phyloP scores from a whole-genome alignment of 2,888 invertebrate genomes.

The Sturmia bella region DNA sequence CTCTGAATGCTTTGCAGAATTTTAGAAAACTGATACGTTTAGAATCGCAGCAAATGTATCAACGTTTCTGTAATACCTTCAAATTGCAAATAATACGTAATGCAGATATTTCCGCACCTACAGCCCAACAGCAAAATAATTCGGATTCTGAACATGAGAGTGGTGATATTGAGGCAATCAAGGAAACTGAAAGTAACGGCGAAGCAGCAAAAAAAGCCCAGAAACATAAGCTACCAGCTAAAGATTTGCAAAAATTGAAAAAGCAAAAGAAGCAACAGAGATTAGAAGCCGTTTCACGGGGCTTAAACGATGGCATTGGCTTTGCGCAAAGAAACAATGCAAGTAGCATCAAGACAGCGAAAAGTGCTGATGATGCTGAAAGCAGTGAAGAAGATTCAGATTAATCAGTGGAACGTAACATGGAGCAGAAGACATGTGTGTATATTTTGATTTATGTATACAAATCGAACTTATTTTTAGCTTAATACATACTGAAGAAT shows the following conservation, averaged over 20 bases:
- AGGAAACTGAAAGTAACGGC: constrained; percentile 18
- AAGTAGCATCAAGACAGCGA: not conserved
- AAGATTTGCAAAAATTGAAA: constrained; percentile 73
- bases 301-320: constrained; percentile 74
- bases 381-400: not conserved
- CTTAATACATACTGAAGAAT: too few relatives aligned
- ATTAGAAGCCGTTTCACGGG: constrained; percentile 75
- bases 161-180: constrained; percentile 32
- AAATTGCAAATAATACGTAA: constrained; percentile 71
- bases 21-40: constrained; percentile 73
- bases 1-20: constrained; percentile 70
- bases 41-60: constrained; percentile 72
- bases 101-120: constrained; percentile 49
- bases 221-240: constrained; percentile 61
- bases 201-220: constrained; percentile 33
- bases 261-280: constrained; percentile 76
- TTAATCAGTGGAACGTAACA: not conserved
- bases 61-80: constrained; percentile 74
- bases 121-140: constrained; percentile 1
- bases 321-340: constrained; percentile 68
- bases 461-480: constrained; percentile 1
- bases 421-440: not conserved
- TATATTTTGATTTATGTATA: constrained; percentile 18
- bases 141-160: constrained; percentile 22
- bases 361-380: not conserved